A percentile compares a stretch with the other conserved stretches of the same genome.
These are phyloP conservation scores for Dolichoris vasculosae DNA, from an alignment of 1,140 invertebrate genomes.

Conservation along the genomic window DNA sequence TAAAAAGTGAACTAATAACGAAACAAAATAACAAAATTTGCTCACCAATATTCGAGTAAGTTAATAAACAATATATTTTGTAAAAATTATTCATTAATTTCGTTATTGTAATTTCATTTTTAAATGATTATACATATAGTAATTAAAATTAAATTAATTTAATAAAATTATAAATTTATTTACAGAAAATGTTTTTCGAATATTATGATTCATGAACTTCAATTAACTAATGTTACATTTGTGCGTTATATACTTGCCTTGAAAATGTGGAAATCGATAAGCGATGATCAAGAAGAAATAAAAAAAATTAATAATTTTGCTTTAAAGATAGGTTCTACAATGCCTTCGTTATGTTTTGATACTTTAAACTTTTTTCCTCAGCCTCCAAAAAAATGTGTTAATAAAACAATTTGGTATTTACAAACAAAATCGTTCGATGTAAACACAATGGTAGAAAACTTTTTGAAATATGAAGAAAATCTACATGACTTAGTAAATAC, in stretches of 20 bases:
- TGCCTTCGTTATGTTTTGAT: conserved; percentile 59
- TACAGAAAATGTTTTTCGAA: conserved; percentile 64
- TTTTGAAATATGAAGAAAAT: conserved; percentile 61
- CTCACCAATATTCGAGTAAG: conserved; percentile 63
- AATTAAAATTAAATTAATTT: conserved; percentile 15
- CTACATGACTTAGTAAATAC: conserved; percentile 16
- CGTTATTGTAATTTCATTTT: background rate
- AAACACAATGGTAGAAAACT: conserved; percentile 57
- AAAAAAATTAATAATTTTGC: conserved; percentile 62
- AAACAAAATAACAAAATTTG: conserved; percentile 62
- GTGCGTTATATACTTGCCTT: conserved; percentile 66
- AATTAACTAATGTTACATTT: conserved; percentile 61
- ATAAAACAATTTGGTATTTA: conserved; percentile 61
- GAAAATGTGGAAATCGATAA: conserved; percentile 65
- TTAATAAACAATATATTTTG: conserved; percentile 40
- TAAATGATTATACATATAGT: background rate
- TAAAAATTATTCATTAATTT: background rate
- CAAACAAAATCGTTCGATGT: conserved; percentile 61
- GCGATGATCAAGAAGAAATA: conserved; percentile 58
- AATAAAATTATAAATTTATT: conserved; percentile 45
- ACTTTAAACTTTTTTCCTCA: conserved; percentile 60
- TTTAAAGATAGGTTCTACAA: conserved; percentile 59
- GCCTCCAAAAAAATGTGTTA: conserved; percentile 54
- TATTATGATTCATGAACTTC: conserved; percentile 49
- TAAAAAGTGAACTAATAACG: conserved; percentile 60